Percentiles rank a stretch among this genome's conserved stretches.
These are phyloP conservation scores for Sebastes nivosus DNA, from an alignment of 2,797 vertebrate genomes.

Conservation along the genomic window DNA sequence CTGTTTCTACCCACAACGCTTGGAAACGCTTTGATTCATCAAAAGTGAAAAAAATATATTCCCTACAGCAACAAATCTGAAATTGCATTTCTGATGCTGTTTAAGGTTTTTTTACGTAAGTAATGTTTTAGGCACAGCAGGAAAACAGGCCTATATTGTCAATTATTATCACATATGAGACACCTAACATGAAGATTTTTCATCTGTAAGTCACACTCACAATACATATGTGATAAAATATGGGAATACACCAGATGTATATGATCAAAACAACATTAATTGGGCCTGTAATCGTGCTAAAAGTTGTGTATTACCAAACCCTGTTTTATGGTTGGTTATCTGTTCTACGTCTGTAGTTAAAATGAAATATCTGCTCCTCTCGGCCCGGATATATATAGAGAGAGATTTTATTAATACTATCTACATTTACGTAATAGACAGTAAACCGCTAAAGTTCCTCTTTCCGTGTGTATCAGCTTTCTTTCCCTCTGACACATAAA, in stretches of 20 bases:
- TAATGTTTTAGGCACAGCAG: background rate
- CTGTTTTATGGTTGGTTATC: background rate
- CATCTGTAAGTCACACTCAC: background rate
- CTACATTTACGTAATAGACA: background rate
- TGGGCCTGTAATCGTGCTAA: background rate
- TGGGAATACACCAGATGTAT: background rate
- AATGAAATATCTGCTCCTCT: background rate
- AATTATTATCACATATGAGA: background rate
- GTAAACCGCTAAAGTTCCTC: slow-evolving; percentile 14
- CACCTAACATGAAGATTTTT: background rate
- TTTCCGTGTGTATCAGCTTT: background rate
- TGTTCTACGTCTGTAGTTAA: background rate
- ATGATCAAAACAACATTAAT: background rate
- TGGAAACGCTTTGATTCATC: too few species aligned
- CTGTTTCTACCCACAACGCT: background rate
- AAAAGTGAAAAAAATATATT: too few species aligned
- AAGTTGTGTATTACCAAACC: background rate
- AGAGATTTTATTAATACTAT: background rate
- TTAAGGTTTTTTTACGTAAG: background rate
- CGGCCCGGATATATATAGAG: background rate
- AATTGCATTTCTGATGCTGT: background rate
- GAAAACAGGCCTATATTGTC: background rate
- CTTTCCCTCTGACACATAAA: background rate
- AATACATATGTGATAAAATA: background rate
- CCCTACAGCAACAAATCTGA: too few species aligned